Percentiles rank a stretch among this genome's conserved stretches.
Conservation (phyloP, 2,888 invertebrate species). For the Hololepta plana region DNA sequence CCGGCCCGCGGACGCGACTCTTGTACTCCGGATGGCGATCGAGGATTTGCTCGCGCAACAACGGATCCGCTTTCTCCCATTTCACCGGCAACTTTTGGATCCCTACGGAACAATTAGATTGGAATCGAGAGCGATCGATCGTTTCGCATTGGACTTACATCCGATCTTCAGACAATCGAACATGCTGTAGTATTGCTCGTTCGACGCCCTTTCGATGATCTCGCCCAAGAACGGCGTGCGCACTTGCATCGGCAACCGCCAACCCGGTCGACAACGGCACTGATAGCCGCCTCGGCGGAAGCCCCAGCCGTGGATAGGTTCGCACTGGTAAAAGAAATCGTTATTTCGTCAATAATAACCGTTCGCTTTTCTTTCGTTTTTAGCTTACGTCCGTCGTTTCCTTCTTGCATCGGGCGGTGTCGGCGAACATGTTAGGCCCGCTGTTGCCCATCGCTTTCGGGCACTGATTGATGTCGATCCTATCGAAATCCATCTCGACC, state of each 20-base stretch:
- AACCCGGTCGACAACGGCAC: slow-evolving; percentile 81
- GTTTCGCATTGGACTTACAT: slow-evolving; percentile 63
- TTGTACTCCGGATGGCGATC: slow-evolving; percentile 59
- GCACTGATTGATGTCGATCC: slow-evolving; percentile 96
- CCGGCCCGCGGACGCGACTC: slow-evolving; percentile 47
- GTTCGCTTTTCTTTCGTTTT: slow-evolving; percentile 1
- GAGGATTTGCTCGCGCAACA: slow-evolving; percentile 53
- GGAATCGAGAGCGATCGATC: too few species aligned
- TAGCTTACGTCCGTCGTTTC: slow-evolving; percentile 70
- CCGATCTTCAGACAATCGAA: slow-evolving; percentile 85
- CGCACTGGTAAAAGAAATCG: slow-evolving; percentile 45
- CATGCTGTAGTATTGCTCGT: slow-evolving; percentile 81
- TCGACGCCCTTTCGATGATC: slow-evolving; percentile 81
- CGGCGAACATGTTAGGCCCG: slow-evolving; percentile 72
- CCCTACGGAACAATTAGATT: too few species aligned
- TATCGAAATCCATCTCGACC: slow-evolving; percentile 89
- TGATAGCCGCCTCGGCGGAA: slow-evolving; percentile 91
- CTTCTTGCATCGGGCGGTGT: slow-evolving; percentile 79
- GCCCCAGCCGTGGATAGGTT: slow-evolving; percentile 91
- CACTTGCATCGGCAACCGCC: slow-evolving; percentile 68
- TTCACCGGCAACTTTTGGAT: slow-evolving; percentile 68
- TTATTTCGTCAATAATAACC: slow-evolving; percentile 1
- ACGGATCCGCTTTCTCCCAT: slow-evolving; percentile 57
- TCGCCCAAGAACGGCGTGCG: slow-evolving; percentile 85
- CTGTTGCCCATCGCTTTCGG: slow-evolving; percentile 76